Base-by-base conservation (phyloP, 2,113 vertebrate species). In the Nyctereutes procyonoides region DNA sequence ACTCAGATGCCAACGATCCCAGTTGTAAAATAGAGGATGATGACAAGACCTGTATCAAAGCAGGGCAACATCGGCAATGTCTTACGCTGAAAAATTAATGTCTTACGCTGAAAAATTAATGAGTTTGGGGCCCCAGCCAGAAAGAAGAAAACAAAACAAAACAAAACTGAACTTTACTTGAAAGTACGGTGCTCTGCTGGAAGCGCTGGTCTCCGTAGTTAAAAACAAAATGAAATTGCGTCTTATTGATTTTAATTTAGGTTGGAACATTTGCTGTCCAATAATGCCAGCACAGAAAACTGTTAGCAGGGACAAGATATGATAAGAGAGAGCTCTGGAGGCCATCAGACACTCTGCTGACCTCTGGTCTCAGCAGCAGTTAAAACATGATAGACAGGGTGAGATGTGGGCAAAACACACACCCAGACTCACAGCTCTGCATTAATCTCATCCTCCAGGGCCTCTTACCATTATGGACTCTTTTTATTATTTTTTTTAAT, bases 231-330 rank as follows among this genome's bases (percentile, higher is more conserved):
- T 93, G 62, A 98, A 99, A 99, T 98, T 98, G 98, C 97, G 98
- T 98, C 97, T 97, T 98, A 99, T 98, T 98, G 99, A 99, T 99
- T 98, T 98, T 98, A 98, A 98, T 98, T 98, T 98, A 98, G 92
- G 95, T 88, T 97, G 97, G 98, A 98, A 98, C 93, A 97, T 96
- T 97, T 97, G 98, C 98, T 97, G 96, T 98, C 97, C 90, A 97
- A 97, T 98, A 98, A 98, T 79, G 95, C 98, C 96, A 91, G 97
- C 97, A 98, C 96, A 98, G 96, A 98, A 98, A 98, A 88, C 93
- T 58, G 94, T 83, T 83, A 97, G 94, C 95, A 85, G 96, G 95
- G 95, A 98, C 97, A 97, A 98, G 97, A 97, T 92, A 97, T 30
- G 98, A 90, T 97, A 96, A 98, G 98, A 97, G n/a, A 83, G 97